Evolutionary conservation across 2,113 vertebrate species (phyloP).

Genomic region (Syngnathus floridae): DNA sequence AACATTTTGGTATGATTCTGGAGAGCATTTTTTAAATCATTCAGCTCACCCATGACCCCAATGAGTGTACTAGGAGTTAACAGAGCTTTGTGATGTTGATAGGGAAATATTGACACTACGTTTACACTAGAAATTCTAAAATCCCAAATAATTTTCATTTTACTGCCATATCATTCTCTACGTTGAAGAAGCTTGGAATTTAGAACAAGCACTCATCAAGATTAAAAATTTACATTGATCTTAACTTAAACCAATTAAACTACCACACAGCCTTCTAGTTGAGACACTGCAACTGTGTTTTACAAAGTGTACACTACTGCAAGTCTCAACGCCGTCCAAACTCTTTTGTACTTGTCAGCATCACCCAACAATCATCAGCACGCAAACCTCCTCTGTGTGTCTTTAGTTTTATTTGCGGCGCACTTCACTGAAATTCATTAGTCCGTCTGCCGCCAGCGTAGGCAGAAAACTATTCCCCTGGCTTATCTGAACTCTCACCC

Average conservation of each 20-base stretch:
- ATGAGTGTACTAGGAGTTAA: too few relatives aligned
- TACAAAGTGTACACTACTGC: slow-evolving; percentile 42
- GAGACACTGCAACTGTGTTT: slow-evolving; percentile 18
- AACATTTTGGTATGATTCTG: too few relatives aligned
- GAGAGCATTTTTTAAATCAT: too few relatives aligned
- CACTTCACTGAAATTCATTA: slow-evolving; percentile 67
- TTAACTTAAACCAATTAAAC: background rate
- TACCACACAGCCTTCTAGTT: background rate
- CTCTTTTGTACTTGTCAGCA: slow-evolving; percentile 55
- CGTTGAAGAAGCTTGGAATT: too few relatives aligned
- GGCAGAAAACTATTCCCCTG: slow-evolving; percentile 64
- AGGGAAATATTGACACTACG: too few relatives aligned
- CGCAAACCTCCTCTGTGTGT: slow-evolving; percentile 58
- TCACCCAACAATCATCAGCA: slow-evolving; percentile 56
- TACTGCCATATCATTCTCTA: too few relatives aligned
- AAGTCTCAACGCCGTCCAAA: slow-evolving; percentile 48
- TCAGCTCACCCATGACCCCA: too few relatives aligned
- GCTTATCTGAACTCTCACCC: slow-evolving; percentile 62
- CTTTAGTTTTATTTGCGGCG: slow-evolving; percentile 67
- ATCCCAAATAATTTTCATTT: too few relatives aligned
- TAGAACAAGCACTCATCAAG: too few relatives aligned
- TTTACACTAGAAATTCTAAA: too few relatives aligned
- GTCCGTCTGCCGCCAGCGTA: slow-evolving; percentile 59
- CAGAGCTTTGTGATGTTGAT: too few relatives aligned
- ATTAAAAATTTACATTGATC: too few relatives aligned